phyloP scores from a whole-genome alignment of 2,797 vertebrate genomes.

The Chelonia mydas region DNA sequence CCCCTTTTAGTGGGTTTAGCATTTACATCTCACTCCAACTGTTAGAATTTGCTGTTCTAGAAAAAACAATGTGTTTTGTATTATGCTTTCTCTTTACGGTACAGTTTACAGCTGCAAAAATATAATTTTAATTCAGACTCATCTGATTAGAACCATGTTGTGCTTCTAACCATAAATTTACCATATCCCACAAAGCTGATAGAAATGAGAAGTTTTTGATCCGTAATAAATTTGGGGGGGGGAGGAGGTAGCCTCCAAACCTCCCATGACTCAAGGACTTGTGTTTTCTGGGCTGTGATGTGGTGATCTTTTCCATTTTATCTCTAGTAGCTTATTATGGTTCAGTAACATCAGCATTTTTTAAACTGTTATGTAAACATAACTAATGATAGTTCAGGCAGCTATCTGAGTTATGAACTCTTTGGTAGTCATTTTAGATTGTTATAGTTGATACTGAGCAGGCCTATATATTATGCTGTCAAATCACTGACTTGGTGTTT shows the following conservation, averaged over 20 bases:
- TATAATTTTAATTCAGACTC: constrained; percentile 5
- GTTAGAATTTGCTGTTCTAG: background rate
- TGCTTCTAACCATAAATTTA: constrained; percentile 8
- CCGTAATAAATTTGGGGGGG: background rate
- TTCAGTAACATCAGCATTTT: constrained; percentile 22
- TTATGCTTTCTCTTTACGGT: background rate
- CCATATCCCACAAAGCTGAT: background rate
- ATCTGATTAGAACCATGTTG: constrained; percentile 23
- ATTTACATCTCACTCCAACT: background rate
- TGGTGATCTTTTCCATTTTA: constrained; percentile 7
- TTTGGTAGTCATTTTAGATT: background rate
- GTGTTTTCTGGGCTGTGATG: background rate
- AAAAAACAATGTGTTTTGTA: background rate
- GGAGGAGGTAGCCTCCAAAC: background rate
- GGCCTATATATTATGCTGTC: background rate
- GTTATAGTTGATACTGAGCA: background rate
- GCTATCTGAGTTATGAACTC: background rate
- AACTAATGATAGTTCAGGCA: constrained; percentile 7
- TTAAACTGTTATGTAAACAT: background rate
- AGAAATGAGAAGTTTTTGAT: constrained; percentile 17
- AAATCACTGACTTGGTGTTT: background rate
- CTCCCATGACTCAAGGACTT: background rate
- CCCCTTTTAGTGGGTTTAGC: background rate
- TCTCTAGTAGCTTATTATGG: background rate
- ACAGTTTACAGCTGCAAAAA: background rate